phyloP scores from a whole-genome alignment of 1,140 invertebrate species.

The Medauroidea extradentata region DNA sequence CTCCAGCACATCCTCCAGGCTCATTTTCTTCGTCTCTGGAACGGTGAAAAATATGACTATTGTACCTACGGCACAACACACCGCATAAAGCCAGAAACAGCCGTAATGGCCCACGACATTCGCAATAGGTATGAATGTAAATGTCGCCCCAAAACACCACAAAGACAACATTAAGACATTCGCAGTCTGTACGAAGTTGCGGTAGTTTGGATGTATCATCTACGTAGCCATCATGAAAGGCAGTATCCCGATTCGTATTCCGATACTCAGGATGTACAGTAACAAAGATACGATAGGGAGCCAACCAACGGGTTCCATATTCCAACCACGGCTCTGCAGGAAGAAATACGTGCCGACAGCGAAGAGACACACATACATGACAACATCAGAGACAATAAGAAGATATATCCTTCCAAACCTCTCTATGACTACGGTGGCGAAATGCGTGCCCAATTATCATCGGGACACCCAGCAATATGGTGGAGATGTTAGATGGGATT shows the following conservation, averaged over 20 bases:
- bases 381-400: conserved; percentile 47
- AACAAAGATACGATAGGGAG: conserved; percentile 50
- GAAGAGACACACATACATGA: conserved; percentile 44
- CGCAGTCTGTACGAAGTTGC: conserved; percentile 69
- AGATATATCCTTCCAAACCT: conserved; percentile 52
- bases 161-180: conserved; percentile 66
- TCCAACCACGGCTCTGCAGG: conserved; percentile 30
- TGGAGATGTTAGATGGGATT: conserved; percentile 41
- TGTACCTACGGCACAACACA: conserved; percentile 45
- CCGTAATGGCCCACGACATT: conserved; percentile 45
- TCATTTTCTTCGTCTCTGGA: conserved; percentile 61
- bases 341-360: conserved; percentile 44
- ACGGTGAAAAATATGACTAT: conserved; percentile 47
- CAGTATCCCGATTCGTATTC: conserved; percentile 46
- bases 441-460: conserved; percentile 45
- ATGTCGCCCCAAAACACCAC: conserved; percentile 47
- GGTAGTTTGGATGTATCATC: conserved; percentile 68
- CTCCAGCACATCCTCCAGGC: conserved; percentile 51
- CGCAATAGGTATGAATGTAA: conserved; percentile 48
- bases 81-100: conserved; percentile 55
- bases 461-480: conserved; percentile 49
- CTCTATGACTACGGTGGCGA: conserved; percentile 54
- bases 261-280: conserved; percentile 51
- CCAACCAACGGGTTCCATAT: conserved; percentile 40
- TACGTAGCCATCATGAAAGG: conserved; percentile 60